These are phyloP conservation scores for Hippopotamyrus pictus DNA, from an alignment of 2,797 vertebrate genomes.

Conservation along the genomic window DNA sequence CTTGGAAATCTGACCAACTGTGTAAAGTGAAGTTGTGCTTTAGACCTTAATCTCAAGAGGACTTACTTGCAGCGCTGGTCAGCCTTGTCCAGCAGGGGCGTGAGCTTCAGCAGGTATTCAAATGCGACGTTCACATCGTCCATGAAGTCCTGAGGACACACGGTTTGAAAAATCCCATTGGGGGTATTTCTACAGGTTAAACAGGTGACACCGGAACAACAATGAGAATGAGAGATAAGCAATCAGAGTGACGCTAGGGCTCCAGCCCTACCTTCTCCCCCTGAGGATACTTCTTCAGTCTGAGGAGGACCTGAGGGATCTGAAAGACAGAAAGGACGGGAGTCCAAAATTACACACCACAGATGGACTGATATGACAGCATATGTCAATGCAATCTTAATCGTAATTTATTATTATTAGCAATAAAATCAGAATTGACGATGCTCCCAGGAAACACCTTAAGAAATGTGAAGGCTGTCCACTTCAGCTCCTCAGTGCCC, in stretches of 20 bases:
- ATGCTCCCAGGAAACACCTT: constrained; percentile 62
- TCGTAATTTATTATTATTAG: neutral
- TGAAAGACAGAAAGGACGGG: constrained; percentile 40
- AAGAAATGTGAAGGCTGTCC: constrained; percentile 96
- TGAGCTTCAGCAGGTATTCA: constrained; percentile 87
- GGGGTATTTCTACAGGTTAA: neutral
- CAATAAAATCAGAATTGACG: neutral
- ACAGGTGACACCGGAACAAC: neutral
- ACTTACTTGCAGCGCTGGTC: constrained; percentile 96
- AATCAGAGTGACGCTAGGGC: neutral
- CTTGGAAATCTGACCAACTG: neutral
- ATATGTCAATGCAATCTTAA: neutral
- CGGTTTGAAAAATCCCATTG: neutral
- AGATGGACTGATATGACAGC: neutral
- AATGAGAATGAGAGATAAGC: neutral
- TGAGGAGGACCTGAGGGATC: constrained; percentile 91
- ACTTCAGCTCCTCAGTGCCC: constrained; percentile 94
- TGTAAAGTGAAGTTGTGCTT: neutral
- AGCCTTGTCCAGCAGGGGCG: constrained; percentile 88
- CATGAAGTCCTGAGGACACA: constrained; percentile 74
- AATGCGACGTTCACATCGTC: constrained; percentile 90
- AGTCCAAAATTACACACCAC: neutral
- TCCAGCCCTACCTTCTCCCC: constrained; percentile 76
- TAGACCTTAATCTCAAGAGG: neutral
- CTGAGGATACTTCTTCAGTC: constrained; percentile 88